phyloP scores from a whole-genome alignment of 2,888 invertebrate genomes.

The Himalopsyche kuldschensis region DNA sequence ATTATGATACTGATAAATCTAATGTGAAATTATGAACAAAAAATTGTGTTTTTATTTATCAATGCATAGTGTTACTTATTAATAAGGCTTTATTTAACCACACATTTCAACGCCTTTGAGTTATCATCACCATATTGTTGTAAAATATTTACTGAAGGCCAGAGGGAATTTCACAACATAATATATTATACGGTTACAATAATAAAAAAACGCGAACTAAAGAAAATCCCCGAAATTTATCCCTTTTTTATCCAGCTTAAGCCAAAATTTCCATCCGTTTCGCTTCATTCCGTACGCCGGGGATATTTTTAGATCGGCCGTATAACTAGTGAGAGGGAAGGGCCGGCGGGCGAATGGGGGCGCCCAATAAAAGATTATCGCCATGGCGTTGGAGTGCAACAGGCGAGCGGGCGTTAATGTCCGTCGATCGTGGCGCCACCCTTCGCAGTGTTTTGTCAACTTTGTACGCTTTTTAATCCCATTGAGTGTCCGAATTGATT shows the following conservation, averaged over 20 bases:
- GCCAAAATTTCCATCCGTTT: not conserved
- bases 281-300: not conserved
- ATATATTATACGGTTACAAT: not conserved
- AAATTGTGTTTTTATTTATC: too few species aligned
- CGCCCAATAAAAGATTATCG: conserved; percentile 18
- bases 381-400: conserved; percentile 13
- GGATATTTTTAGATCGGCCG: not conserved
- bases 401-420: conserved; percentile 19
- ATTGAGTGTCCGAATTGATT: too few species aligned
- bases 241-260: not conserved
- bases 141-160: not conserved
- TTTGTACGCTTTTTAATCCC: not conserved
- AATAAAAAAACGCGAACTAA: not conserved
- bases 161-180: not conserved
- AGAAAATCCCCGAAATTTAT: not conserved
- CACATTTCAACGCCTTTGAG: too few species aligned
- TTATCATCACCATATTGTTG: too few species aligned
- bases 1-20: too few species aligned
- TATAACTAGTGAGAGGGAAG: not conserved
- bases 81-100: too few species aligned
- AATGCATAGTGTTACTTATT: too few species aligned
- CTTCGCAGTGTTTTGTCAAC: not conserved
- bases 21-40: too few species aligned
- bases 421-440: not conserved
- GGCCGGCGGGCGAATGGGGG: not conserved